A percentile compares a stretch with the other conserved stretches of the same genome.
These are phyloP conservation scores for Cataglyphis rosenhaueri DNA, from an alignment of 2,888 invertebrate species.

Conservation along the genomic window DNA sequence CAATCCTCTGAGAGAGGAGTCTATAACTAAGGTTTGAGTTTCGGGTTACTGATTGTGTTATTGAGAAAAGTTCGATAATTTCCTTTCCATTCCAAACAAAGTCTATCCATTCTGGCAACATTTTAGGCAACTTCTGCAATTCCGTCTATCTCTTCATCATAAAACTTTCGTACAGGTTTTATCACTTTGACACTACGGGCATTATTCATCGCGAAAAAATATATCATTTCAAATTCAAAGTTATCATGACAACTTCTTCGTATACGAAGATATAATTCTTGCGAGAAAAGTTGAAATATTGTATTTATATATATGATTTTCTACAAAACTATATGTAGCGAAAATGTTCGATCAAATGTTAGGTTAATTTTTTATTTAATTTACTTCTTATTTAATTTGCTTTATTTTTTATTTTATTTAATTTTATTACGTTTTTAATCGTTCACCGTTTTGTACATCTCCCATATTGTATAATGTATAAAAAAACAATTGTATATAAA, in stretches of 20 bases:
- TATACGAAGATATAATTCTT: neutral
- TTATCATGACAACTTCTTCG: neutral
- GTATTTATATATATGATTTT: neutral
- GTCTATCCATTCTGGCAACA: slow-evolving; percentile 10
- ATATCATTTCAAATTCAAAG: slow-evolving; percentile 11
- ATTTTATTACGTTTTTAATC: neutral
- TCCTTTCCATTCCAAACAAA: slow-evolving; percentile 37
- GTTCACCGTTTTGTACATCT: neutral
- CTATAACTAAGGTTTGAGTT: slow-evolving; percentile 44
- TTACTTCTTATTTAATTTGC: neutral
- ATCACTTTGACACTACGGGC: slow-evolving; percentile 10
- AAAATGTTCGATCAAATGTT: neutral
- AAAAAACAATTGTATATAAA: neutral
- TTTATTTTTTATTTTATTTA: too few species aligned
- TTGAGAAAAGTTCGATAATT: slow-evolving; percentile 44
- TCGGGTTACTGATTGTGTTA: slow-evolving; percentile 50
- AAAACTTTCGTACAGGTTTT: slow-evolving; percentile 9
- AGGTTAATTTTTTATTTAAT: slow-evolving; percentile 10
- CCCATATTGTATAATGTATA: neutral
- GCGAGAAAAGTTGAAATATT: neutral
- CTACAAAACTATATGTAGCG: neutral
- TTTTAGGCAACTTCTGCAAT: slow-evolving; percentile 26
- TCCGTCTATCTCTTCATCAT: slow-evolving; percentile 30
- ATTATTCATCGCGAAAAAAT: slow-evolving; percentile 3
- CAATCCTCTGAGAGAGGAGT: slow-evolving; percentile 25